These are phyloP conservation scores for Leptobrachium leishanense DNA, from an alignment of 2,113 vertebrate species.

Conservation along the genomic window DNA sequence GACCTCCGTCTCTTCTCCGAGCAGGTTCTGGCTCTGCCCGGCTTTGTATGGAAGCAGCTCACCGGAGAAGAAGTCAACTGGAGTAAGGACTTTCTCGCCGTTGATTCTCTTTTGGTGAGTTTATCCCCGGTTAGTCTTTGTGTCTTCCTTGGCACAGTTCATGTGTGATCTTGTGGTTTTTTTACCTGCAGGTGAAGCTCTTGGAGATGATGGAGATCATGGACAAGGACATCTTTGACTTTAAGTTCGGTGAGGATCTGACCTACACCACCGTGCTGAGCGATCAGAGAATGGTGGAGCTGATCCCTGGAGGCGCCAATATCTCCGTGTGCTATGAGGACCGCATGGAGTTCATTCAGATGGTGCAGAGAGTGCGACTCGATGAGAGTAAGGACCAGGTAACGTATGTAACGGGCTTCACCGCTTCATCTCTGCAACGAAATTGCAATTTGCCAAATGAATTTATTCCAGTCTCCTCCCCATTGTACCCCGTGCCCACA, in stretches of 20 bases:
- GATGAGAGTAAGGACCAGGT: slow-evolving; percentile 95
- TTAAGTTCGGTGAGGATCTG: slow-evolving; percentile 92
- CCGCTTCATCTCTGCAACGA: too few relatives aligned
- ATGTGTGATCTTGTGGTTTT: too few relatives aligned
- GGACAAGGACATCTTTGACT: slow-evolving; percentile 93
- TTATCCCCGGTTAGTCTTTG: too few relatives aligned
- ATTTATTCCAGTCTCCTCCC: too few relatives aligned
- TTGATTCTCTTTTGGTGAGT: slow-evolving; percentile 93
- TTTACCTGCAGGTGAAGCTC: slow-evolving; percentile 81
- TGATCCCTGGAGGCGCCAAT: slow-evolving; percentile 80
- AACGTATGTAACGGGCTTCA: not conserved
- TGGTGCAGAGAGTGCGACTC: slow-evolving; percentile 87
- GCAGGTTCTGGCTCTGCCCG: slow-evolving; percentile 91
- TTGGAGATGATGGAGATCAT: slow-evolving; percentile 94
- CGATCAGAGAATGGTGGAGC: slow-evolving; percentile 83
- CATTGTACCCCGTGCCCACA: too few relatives aligned
- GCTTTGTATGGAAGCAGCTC: slow-evolving; percentile 95
- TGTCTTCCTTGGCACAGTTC: slow-evolving; percentile 50
- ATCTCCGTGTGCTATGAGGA: slow-evolving; percentile 83
- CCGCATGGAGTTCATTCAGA: slow-evolving; percentile 80
- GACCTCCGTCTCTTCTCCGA: not conserved
- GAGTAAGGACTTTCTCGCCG: slow-evolving; percentile 91
- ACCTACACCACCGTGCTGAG: slow-evolving; percentile 90
- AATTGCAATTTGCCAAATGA: too few relatives aligned
- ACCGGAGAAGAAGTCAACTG: slow-evolving; percentile 91